Base-by-base conservation (phyloP, 2,888 invertebrate species). In the Ophion obscuratus region DNA sequence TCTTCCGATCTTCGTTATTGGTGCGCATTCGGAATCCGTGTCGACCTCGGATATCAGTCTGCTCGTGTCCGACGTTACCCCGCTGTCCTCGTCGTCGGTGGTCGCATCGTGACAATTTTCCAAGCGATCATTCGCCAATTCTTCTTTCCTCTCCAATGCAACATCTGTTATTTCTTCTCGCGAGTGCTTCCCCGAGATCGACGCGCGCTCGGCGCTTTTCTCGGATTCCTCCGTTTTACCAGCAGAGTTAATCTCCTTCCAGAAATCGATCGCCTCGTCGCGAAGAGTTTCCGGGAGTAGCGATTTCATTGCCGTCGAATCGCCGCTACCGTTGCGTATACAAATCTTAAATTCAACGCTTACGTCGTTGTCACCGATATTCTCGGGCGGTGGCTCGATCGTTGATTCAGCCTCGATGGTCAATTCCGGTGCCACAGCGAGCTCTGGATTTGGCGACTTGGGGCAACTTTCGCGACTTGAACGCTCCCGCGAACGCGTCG, bases 41-140 rank as follows among this genome's bases (percentile, higher is more conserved):
- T 96, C 96, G 2, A 95, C 95, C 89, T 96, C 96, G 0, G 96
- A 96, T 86, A 96, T 95, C 86, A 96, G 96, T 78, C 96, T 95
- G 88, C 96, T 96, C 94, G 96, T 95, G 91, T 97, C 97, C 0
- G 96, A 95, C 0, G 96, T 96, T 0, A 97, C 96, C 0, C 97
- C 97, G 0, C 97, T 97, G 92, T 97, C 97, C 53, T 95, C 95
- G 64, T 73, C 80, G 89, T 97, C 96, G 90, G 96, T 96, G 3
- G 93, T 94, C 57, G 93, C 94, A 2, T 93, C 93, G 0, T 89
- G 89, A 0, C 91, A 91, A 85, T 90, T 92, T 40, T 91, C 90
- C 0, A 91, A 89, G 64, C 87, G 53, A 5, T 3, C 90, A 62
- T 79, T 24, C 70, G 78, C 44, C 7, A 61, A 9, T 59, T 14